A percentile compares a stretch with the other conserved stretches of the same genome.
These are phyloP conservation scores for Ditula angustiorana DNA, from an alignment of 2,888 invertebrate genomes.

Conservation along the genomic window DNA sequence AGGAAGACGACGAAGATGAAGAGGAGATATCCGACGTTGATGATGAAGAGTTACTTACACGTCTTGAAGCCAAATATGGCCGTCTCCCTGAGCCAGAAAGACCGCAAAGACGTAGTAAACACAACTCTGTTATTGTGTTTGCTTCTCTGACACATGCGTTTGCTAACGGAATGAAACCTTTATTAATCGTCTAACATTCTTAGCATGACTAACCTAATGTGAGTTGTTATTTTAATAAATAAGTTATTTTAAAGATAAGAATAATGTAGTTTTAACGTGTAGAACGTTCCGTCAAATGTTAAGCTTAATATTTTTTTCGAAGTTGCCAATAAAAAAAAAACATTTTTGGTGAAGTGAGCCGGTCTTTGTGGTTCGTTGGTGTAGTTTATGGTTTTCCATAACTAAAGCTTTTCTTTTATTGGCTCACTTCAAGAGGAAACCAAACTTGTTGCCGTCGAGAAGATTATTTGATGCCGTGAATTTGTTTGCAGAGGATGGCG, in stretches of 20 bases:
- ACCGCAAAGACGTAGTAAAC: constrained; percentile 79
- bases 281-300: too few species aligned
- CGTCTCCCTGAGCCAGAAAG: constrained; percentile 85
- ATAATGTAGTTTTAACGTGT: neutral
- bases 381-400: too few species aligned
- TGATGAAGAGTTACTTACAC: constrained; percentile 88
- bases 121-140: constrained; percentile 50
- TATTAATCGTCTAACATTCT: constrained; percentile 64
- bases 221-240: constrained; percentile 60
- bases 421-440: too few species aligned
- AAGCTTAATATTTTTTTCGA: too few species aligned
- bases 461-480: neutral
- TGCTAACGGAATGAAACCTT: constrained; percentile 56
- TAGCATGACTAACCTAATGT: constrained; percentile 75
- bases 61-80: constrained; percentile 91
- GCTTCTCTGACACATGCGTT: constrained; percentile 41
- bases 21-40: constrained; percentile 88
- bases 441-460: neutral
- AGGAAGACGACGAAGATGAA: constrained; percentile 78
- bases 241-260: constrained; percentile 3
- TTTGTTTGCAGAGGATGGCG: constrained; percentile 71
- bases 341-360: too few species aligned
- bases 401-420: too few species aligned
- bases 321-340: too few species aligned
- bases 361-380: too few species aligned